phyloP scores from a whole-genome alignment of 2,888 invertebrate genomes.

The Griposia aprilina region DNA sequence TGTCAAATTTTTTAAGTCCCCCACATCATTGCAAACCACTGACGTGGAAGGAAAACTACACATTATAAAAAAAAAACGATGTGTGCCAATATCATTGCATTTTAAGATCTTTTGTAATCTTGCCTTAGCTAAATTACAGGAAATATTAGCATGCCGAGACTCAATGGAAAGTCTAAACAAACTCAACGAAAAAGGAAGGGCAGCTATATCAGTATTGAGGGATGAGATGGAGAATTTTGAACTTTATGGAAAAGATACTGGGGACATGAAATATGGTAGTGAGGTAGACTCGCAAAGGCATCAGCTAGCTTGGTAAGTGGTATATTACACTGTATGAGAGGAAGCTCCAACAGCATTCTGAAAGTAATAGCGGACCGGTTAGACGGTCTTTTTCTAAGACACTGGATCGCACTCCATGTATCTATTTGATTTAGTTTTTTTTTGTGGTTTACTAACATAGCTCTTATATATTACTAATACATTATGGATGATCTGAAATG shows the following conservation, averaged over 20 bases:
- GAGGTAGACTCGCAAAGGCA: constrained; percentile 93
- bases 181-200: constrained; percentile 94
- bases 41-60: not conserved
- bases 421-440: too few species aligned
- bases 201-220: constrained; percentile 92
- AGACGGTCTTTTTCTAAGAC: too few species aligned
- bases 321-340: too few species aligned
- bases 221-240: constrained; percentile 93
- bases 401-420: too few species aligned
- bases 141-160: constrained; percentile 94
- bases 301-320: constrained; percentile 91
- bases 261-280: constrained; percentile 91
- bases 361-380: too few species aligned
- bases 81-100: not conserved
- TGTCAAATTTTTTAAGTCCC: not conserved
- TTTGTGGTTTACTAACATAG: too few species aligned
- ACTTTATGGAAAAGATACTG: constrained; percentile 92
- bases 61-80: not conserved
- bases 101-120: not conserved
- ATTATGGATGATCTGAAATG: too few species aligned
- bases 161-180: constrained; percentile 93
- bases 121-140: constrained; percentile 86
- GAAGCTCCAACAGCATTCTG: too few species aligned
- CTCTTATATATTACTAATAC: too few species aligned
- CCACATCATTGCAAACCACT: not conserved